phyloP scores from a whole-genome alignment of 2,113 vertebrate species.

The Alligator mississippiensis region DNA sequence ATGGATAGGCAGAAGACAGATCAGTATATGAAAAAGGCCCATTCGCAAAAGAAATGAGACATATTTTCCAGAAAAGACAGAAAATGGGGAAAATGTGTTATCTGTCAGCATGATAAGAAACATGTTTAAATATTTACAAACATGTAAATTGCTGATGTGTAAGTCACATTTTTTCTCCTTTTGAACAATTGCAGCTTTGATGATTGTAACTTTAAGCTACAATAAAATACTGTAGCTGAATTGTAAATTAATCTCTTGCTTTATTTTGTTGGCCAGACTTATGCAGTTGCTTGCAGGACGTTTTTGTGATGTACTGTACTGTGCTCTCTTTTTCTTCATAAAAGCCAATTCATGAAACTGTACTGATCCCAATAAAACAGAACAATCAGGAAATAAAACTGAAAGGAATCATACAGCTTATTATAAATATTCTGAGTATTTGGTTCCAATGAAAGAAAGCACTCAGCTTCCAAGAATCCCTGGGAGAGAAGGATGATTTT shows the following conservation, averaged over 20 bases:
- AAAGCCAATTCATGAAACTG: slow-evolving; percentile 25
- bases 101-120: not conserved
- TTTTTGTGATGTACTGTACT: not conserved
- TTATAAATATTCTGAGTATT: slow-evolving; percentile 30
- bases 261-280: not conserved
- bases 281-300: not conserved
- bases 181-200: not conserved
- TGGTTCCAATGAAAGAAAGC: not conserved
- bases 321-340: not conserved
- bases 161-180: not conserved
- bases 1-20: not conserved
- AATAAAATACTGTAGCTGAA: not conserved
- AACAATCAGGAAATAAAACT: slow-evolving; percentile 12
- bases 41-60: not conserved
- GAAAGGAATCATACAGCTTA: not conserved
- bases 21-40: not conserved
- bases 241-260: not conserved
- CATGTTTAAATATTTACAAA: not conserved
- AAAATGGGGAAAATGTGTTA: not conserved
- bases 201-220: not conserved
- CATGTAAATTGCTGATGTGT: not conserved
- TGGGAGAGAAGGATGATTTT: not conserved
- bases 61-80: not conserved
- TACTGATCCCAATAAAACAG: not conserved
- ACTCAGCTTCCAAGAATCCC: not conserved